Base-by-base conservation (phyloP, 64 coral and sea anemone species). In the Platygyra sinensis region DNA sequence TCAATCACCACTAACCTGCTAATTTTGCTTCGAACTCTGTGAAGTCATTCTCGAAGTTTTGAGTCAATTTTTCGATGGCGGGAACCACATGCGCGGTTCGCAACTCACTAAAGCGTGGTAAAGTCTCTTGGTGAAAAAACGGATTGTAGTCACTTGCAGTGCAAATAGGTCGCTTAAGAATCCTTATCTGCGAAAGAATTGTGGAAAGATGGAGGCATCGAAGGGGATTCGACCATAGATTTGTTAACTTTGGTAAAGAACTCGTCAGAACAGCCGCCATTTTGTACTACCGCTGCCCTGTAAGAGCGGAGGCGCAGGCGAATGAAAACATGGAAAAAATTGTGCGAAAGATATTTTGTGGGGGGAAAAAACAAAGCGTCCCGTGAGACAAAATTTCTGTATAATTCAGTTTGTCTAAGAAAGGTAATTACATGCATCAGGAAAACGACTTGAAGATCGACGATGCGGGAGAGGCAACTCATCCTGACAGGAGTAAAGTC, bases 191-290 rank as follows among this genome's bases (percentile, higher is more conserved):
- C 3, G 87, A 83, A 46, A 96, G 78, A 82, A 96, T 71, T 39
- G 95, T 60, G 25, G 95, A 96, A 77, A 96, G 72, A 88, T 96
- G 95, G 71, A 96, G 61, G 28, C 95, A 96, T 15, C 88, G 81
- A 16, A 96, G 29, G 14, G 87, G 89, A 86, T 80, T 93, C 15
- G 91, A 82, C 91, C 95, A 94, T 0, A 91, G 50, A 77, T 65
- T 80, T 27, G 87, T 60, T 10, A 90, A 71, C 88, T 71, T 62
- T 24, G 77, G 31, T 7, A 93, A 36, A 67, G 62, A 80, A 8
- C n/a, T 29, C 72, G 67, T 24, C 24, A 49, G 5, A 24, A 60
- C 11, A 49, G 91, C 91, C 50, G 91, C 91, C 94, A 96, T 96
- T 64, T 96, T 94, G 61, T 85, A 69, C 50, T 36, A 46, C 80